phyloP scores from a whole-genome alignment of 1,140 invertebrate genomes.

The Lamellibrachia luymesi region DNA sequence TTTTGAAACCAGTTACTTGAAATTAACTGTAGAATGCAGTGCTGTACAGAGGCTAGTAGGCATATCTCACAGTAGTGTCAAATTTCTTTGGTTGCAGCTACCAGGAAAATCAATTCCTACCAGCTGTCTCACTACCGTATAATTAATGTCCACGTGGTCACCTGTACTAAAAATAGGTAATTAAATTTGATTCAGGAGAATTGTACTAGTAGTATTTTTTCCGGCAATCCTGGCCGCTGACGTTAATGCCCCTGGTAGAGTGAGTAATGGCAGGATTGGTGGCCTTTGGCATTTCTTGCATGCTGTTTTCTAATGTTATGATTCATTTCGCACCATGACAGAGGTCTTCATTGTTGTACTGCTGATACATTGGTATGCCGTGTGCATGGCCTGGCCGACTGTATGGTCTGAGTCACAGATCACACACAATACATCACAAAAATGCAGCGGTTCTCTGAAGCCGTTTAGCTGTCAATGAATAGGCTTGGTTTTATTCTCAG shows the following conservation, averaged over 20 bases:
- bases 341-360: neutral
- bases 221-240: neutral
- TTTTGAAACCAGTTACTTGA: too few relatives aligned
- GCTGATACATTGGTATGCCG: neutral
- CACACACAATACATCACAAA: neutral
- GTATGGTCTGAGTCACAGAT: neutral
- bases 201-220: neutral
- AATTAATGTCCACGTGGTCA: neutral
- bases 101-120: neutral
- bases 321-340: neutral
- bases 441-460: neutral
- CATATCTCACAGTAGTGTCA: neutral
- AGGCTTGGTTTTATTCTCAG: neutral
- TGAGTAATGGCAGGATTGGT: conserved; percentile 1
- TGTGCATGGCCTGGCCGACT: neutral
- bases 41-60: neutral
- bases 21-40: neutral
- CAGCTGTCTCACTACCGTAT: neutral
- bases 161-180: neutral
- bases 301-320: conserved; percentile 1
- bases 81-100: neutral
- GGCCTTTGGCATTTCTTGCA: neutral
- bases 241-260: neutral
- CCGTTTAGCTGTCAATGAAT: neutral
- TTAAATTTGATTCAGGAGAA: neutral